Percentiles rank a stretch among this genome's conserved stretches.
Evolutionary conservation across 2,797 vertebrate species (phyloP).

Genomic region (Knipowitschia caucasica): DNA sequence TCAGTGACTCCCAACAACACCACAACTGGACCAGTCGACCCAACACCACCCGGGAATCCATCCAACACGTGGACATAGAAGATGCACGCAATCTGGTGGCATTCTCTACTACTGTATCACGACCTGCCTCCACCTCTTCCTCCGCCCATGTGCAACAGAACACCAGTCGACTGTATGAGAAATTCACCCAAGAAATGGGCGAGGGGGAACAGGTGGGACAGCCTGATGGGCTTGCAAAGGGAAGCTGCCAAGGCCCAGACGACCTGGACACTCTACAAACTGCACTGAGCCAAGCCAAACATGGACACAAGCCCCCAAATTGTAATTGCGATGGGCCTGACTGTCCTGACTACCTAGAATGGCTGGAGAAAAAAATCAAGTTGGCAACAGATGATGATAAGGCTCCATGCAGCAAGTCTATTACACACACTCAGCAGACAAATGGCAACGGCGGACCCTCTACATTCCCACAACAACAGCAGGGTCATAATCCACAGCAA

Average conservation of each 20-base stretch:
- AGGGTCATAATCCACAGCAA: slow-evolving; percentile 37
- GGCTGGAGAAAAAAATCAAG: slow-evolving; percentile 95
- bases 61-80: slow-evolving; percentile 81
- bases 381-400: slow-evolving; percentile 73
- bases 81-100: slow-evolving; percentile 91
- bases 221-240: slow-evolving; percentile 47
- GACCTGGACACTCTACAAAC: slow-evolving; percentile 86
- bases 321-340: slow-evolving; percentile 96
- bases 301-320: slow-evolving; percentile 93
- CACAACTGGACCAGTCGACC: slow-evolving; percentile 59
- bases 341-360: slow-evolving; percentile 97
- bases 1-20: slow-evolving; percentile 61
- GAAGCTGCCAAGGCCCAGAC: slow-evolving; percentile 66
- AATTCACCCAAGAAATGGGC: slow-evolving; percentile 88
- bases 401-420: slow-evolving; percentile 58
- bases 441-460: slow-evolving; percentile 50
- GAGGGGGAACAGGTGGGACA: slow-evolving; percentile 43
- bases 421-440: slow-evolving; percentile 52
- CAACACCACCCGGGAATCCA: slow-evolving; percentile 44
- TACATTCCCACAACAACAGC: slow-evolving; percentile 59
- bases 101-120: slow-evolving; percentile 87
- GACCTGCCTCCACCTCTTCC: slow-evolving; percentile 78
- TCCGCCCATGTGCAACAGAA: slow-evolving; percentile 58
- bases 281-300: slow-evolving; percentile 88
- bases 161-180: slow-evolving; percentile 84